Evolutionary conservation across 1,140 invertebrate genomes (phyloP).

Genomic region (Stratiolaelaps scimitus): DNA sequence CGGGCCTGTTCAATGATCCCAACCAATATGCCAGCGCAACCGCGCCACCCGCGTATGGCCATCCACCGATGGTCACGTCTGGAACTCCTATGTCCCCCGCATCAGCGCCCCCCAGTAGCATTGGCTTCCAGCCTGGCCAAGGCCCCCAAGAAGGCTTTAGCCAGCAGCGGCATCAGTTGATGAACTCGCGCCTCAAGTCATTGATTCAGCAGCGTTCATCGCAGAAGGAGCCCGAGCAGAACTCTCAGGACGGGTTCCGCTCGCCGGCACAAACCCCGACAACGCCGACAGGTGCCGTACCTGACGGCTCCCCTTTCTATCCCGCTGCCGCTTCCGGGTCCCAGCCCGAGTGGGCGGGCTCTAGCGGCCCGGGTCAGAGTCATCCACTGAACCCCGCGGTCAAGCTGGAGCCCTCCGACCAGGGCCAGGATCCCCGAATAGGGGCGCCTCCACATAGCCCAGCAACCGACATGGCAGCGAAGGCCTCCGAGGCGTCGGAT

Average conservation of each 20-base stretch:
- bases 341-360: constrained; percentile 25
- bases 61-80: constrained; percentile 31
- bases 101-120: background rate
- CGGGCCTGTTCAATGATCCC: constrained; percentile 22
- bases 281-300: background rate
- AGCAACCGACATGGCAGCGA: constrained; percentile 10
- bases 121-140: constrained; percentile 1
- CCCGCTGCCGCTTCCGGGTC: background rate
- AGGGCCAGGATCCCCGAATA: constrained; percentile 10
- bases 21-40: constrained; percentile 28
- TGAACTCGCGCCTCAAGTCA: constrained; percentile 37
- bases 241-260: constrained; percentile 29
- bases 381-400: constrained; percentile 18
- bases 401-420: constrained; percentile 23
- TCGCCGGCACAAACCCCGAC: constrained; percentile 21
- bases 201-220: constrained; percentile 36
- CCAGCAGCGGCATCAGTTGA: constrained; percentile 35
- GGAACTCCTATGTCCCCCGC: constrained; percentile 29
- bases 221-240: constrained; percentile 36
- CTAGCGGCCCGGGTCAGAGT: background rate
- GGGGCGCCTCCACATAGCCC: background rate
- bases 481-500: constrained; percentile 16
- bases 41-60: constrained; percentile 30
- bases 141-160: constrained; percentile 30
- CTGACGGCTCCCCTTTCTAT: no score